phyloP scores from a whole-genome alignment of 2,888 invertebrate genomes.

The Caenorhabditis japonica region DNA sequence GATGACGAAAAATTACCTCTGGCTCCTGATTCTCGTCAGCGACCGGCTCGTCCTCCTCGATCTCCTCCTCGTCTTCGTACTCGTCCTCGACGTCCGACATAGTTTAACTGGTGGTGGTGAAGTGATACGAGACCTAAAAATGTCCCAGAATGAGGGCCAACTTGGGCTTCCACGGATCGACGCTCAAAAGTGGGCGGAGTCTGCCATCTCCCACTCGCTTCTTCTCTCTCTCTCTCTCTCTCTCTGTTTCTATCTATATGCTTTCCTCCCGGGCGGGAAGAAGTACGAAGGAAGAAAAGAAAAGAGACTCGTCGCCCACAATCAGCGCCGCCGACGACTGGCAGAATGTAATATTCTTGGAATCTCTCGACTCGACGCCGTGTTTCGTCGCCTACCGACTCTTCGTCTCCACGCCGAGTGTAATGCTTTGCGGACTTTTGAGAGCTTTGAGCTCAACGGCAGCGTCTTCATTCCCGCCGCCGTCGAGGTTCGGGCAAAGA shows the following conservation, averaged over 20 bases:
- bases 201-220: conserved; percentile 42
- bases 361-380: conserved; percentile 43
- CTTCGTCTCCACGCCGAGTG: conserved; percentile 35
- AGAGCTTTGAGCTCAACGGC: too few relatives aligned
- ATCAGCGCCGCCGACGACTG: conserved; percentile 21
- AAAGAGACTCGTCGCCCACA: conserved; percentile 36
- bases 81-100: conserved; percentile 76
- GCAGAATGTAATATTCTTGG: conserved; percentile 45
- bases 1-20: conserved; percentile 40
- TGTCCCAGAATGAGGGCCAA: conserved; percentile 53
- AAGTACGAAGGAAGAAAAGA: conserved; percentile 17
- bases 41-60: conserved; percentile 69
- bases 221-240: too few relatives aligned
- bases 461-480: neutral
- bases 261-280: conserved; percentile 10
- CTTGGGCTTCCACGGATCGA: conserved; percentile 37
- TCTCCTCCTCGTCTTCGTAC: conserved; percentile 69
- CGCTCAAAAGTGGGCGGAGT: conserved; percentile 52
- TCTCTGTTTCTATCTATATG: too few relatives aligned
- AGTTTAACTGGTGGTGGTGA: conserved; percentile 42
- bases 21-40: conserved; percentile 54
- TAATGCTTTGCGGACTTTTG: conserved; percentile 41
- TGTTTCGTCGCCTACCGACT: conserved; percentile 39
- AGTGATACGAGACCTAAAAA: conserved; percentile 52
- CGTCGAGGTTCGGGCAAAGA: conserved; percentile 37